Conservation (phyloP, 2,113 vertebrate genomes). For the Butorides virescens region DNA sequence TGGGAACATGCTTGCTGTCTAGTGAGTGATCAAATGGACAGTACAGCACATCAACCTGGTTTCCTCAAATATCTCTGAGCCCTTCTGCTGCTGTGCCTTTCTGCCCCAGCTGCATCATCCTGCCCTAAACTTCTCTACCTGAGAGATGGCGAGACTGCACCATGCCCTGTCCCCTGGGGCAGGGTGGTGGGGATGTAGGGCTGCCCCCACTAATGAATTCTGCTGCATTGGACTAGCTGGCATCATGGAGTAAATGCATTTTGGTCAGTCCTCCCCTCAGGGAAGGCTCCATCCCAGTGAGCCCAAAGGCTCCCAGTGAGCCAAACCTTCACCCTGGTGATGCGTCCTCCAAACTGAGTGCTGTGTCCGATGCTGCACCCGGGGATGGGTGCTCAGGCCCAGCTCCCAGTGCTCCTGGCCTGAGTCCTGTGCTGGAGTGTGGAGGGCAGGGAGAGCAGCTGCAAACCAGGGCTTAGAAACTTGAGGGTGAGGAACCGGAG, state of each 20-base stretch:
- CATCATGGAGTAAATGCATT: too few species aligned
- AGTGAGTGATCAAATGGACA: not conserved
- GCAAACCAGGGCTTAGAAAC: not conserved
- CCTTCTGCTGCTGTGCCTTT: not conserved
- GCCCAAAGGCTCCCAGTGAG: not conserved
- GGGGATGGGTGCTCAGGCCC: not conserved
- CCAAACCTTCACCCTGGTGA: not conserved
- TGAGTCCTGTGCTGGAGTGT: accelerated
- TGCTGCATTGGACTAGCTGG: not conserved
- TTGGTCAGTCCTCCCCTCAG: not conserved
- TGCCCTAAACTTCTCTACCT: not conserved
- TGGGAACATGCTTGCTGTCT: not conserved
- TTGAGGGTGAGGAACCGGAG: not conserved
- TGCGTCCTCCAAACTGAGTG: not conserved
- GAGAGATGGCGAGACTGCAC: accelerated
- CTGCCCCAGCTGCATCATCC: not conserved
- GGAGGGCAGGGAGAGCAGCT: not conserved
- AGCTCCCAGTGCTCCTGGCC: accelerated
- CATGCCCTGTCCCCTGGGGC: accelerated
- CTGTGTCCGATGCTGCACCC: not conserved
- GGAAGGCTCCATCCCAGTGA: not conserved
- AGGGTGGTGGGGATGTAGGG: not conserved
- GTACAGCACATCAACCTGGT: not conserved
- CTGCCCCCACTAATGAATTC: not conserved
- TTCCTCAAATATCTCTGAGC: not conserved